Evolutionary conservation across 1,140 invertebrate genomes (phyloP), one percentile per base, ranked within the genome.

Genomic region (Polyergus mexicanus): DNA sequence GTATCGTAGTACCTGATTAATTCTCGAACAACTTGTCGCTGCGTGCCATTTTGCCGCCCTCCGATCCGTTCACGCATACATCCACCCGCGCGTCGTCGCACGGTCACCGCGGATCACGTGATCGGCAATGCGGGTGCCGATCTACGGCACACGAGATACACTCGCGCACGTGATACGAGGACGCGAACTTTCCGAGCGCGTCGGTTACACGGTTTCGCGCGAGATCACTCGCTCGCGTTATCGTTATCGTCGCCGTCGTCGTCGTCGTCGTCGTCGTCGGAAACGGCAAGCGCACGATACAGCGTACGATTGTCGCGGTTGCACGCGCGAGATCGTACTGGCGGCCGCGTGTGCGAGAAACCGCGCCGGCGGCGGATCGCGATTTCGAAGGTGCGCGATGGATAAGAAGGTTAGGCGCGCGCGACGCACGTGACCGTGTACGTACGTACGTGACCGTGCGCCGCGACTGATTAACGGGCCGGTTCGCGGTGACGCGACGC

Each of bases 271-370:
- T 13, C 74, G 35, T 28, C 63, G 77, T 58, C 78, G 87, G 32
- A 16, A 8, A 58, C 81, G 54, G 35, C 44, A 62, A 13, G 44
- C 11, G 51, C 44, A 72, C 63, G 41, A 62, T 32, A 54, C 60
- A 19, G 19, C 47, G 32, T 32, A 51, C 86, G 89, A 83, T 85
- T 87, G 80, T 90, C 76, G 66, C 85, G 51, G 75, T 74, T 28
- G 84, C 83, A 76, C 88, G 89, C 88, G 89, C 78, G 88, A 85
- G 80, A 90, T 78, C 69, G 66, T 66, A 90, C 88, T 90, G 89
- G 65, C 78, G 35, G 60, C 44, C 54, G 71, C 76, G 68, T 25
- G 54, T 60, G 28, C 32, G 28, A 80, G 51, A 51, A 54, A 54
- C 65, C 76, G 58, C 76, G 72, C 62, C 63, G 75, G n/a, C 66